A percentile compares a stretch with the other conserved stretches of the same genome.
Conservation (phyloP, 35 echinoderm and acorn worm genomes). For the Chiridota heheva region DNA sequence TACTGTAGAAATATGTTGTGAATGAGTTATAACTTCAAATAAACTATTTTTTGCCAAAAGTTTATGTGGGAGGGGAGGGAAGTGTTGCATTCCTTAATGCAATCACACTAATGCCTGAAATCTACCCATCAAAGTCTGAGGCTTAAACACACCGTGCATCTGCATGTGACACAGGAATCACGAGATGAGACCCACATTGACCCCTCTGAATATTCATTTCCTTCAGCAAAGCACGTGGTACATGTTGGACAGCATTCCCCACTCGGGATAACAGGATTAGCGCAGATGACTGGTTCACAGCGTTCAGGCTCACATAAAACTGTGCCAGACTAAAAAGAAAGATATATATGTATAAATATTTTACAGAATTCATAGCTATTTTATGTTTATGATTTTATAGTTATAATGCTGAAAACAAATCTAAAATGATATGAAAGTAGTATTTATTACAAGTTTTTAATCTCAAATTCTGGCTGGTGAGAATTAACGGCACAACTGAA, state of each 20-base stretch:
- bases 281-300: conserved; percentile 56
- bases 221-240: conserved; percentile 41
- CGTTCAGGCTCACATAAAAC: conserved; percentile 56
- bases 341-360: neutral
- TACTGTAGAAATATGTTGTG: neutral
- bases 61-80: neutral
- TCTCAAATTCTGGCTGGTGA: neutral
- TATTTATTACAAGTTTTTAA: neutral
- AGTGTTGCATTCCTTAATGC: no score
- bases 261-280: conserved; percentile 17
- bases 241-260: conserved; percentile 82
- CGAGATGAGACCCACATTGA: neutral
- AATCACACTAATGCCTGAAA: neutral
- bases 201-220: neutral
- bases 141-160: conserved; percentile 54
- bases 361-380: neutral
- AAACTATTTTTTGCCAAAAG: neutral
- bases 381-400: neutral
- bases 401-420: neutral
- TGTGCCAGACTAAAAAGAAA: conserved; percentile 59
- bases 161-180: conserved; percentile 17
- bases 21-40: neutral
- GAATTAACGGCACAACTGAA: neutral
- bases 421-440: neutral
- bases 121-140: neutral